Evolutionary conservation across 2,797 vertebrate species (phyloP).

Genomic region (Neomorphus geoffroyi): DNA sequence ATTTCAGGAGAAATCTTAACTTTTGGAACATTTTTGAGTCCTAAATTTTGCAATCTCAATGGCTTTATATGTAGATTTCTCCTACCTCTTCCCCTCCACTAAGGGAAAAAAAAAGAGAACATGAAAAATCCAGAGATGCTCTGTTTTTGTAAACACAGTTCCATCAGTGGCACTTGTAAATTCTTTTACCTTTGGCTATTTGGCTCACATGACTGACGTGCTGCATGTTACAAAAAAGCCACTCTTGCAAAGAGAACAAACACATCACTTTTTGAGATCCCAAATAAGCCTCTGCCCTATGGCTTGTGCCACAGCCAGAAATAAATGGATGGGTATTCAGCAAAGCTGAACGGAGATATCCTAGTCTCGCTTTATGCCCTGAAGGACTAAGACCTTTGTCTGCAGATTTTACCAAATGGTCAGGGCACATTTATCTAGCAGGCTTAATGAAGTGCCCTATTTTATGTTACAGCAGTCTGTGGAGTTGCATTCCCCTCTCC

Average conservation of each 20-base stretch:
- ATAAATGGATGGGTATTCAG: not conserved
- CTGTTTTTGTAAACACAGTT: conserved; percentile 17
- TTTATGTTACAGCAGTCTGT: not conserved
- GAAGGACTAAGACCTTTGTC: not conserved
- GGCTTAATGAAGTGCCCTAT: not conserved
- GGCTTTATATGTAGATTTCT: conserved; percentile 11
- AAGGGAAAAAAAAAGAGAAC: not conserved
- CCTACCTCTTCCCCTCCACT: accelerated
- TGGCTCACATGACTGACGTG: not conserved
- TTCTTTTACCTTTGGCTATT: conserved; percentile 56
- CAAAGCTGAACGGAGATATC: accelerated
- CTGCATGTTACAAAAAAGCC: not conserved
- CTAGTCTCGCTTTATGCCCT: not conserved
- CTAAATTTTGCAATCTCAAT: not conserved
- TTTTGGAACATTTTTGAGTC: not conserved
- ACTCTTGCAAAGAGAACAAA: conserved; percentile 1
- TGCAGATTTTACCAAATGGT: not conserved
- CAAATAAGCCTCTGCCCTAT: not conserved
- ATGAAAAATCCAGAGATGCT: conserved; percentile 12
- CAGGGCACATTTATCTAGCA: not conserved
- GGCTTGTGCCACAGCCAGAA: not conserved
- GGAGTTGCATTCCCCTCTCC: not conserved
- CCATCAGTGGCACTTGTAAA: not conserved
- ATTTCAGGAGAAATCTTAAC: not conserved
- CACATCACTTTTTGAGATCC: not conserved